Evolutionary conservation across 2,113 vertebrate species (phyloP).

Genomic region (Lates calcarifer): DNA sequence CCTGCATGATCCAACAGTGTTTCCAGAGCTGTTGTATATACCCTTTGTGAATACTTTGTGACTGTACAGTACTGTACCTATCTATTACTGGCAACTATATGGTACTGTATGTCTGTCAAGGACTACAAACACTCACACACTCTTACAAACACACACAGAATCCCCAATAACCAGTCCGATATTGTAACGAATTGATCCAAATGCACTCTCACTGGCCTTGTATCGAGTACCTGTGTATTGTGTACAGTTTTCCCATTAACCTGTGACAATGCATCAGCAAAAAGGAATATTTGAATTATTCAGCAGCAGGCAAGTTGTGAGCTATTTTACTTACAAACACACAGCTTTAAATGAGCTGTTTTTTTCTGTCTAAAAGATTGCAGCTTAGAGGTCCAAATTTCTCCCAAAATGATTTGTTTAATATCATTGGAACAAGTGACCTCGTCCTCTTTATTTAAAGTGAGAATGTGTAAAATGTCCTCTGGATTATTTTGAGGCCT

Average conservation of each 20-base stretch:
- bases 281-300: conserved; percentile 42
- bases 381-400: conserved; percentile 68
- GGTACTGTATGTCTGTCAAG: conserved; percentile 74
- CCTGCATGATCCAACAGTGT: conserved; percentile 77
- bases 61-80: conserved; percentile 76
- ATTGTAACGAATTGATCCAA: conserved; percentile 58
- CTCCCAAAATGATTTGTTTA: conserved; percentile 27
- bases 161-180: conserved; percentile 43
- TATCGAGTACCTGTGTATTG: conserved; percentile 59
- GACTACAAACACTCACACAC: conserved; percentile 54
- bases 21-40: conserved; percentile 79
- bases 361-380: conserved; percentile 41
- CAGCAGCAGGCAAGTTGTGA: conserved; percentile 32
- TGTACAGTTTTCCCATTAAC: conserved; percentile 52
- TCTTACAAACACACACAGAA: conserved; percentile 52
- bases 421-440: conserved; percentile 42
- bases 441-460: conserved; percentile 62
- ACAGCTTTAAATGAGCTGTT: conserved; percentile 5
- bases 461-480: conserved; percentile 61
- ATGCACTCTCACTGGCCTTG: conserved; percentile 71
- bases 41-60: conserved; percentile 77
- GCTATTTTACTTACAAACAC: conserved; percentile 15
- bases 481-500: conserved; percentile 37
- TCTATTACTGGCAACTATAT: conserved; percentile 72
- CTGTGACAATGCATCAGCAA: conserved; percentile 54